Base-by-base conservation (phyloP, 2,797 vertebrate genomes). In the Crocidura indochinensis region DNA sequence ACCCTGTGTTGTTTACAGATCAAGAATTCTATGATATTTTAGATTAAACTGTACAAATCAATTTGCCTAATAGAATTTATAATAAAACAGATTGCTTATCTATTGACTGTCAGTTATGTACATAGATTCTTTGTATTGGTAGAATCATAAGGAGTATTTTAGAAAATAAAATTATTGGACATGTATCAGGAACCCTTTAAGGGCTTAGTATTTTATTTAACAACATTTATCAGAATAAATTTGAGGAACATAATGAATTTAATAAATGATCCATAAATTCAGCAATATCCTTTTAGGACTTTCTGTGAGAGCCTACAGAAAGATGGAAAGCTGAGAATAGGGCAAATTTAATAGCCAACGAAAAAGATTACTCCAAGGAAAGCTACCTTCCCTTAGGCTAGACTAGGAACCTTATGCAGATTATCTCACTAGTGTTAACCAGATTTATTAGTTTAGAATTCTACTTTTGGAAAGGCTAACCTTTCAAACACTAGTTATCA, bases 11-110 rank as follows among this genome's bases (percentile, higher is more conserved):
- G 1, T 82, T 79, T 90, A 67, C 4, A 94, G 64, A 80, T 73
- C 47, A 85, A 90, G 64, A 12, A 46, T 38, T 24, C 71, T 8
- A 0, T 65, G 56, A 60, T 68, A 8, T 83, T 47, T 26, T 56
- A 81, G 60, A 80, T 31, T 29, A 71, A 62, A 75, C 15, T 84
- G 46, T 80, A 10, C 17, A 69, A 60, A 83, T 86, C 46, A 80
- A n/a, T 24, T n/a, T n/a, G n/a, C n/a, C n/a, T n/a, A n/a, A n/a
- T n/a, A n/a, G n/a, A n/a, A n/a, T n/a, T 72, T 90, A 27, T 6
- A 68, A n/a, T 38, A 9, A 60, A 78, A 8, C 81, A 3, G 22
- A 46, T 27, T 86, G 2, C n/a, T 80, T 56, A 65, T 38, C 84
- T 69, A 15, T 64, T 85, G 56, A n/a, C n/a, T n/a, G n/a, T n/a